Conservation (phyloP, 1,140 invertebrate genomes). For the Phymorhynchus buccinoides region DNA sequence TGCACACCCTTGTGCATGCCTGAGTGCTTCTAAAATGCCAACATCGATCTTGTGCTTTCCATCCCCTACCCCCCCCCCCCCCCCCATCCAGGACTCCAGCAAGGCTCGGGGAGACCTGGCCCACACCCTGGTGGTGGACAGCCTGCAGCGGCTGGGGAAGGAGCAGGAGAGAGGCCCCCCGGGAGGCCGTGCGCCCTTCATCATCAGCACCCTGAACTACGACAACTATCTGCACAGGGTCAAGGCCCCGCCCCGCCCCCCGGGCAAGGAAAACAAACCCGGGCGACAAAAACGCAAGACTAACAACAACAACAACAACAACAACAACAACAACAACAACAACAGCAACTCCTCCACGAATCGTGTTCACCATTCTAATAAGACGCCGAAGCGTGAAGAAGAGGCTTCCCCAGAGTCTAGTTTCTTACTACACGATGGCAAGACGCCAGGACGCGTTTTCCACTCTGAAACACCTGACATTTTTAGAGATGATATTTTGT, state of each 20-base stretch:
- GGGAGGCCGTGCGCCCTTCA: neutral
- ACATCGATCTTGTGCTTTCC: too few species aligned
- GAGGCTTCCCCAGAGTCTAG: too few species aligned
- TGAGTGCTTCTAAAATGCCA: neutral
- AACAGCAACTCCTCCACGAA: neutral
- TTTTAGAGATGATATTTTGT: too few species aligned
- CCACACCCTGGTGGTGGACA: constrained; percentile 33
- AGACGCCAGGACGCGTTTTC: too few species aligned
- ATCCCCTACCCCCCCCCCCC: too few species aligned
- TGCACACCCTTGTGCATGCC: too few species aligned
- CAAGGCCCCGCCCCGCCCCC: neutral
- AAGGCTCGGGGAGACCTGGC: constrained; percentile 24
- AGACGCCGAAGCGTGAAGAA: too few species aligned
- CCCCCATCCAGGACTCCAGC: neutral
- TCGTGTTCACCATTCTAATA: neutral
- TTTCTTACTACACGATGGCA: neutral
- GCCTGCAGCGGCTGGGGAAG: neutral
- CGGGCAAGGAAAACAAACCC: neutral
- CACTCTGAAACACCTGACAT: too few species aligned
- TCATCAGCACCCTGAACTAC: constrained; percentile 33
- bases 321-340: neutral
- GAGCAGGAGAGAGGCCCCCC: neutral
- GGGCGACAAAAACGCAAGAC: neutral
- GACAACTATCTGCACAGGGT: constrained; percentile 36
- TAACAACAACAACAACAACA: neutral